Evolutionary conservation across 1,140 invertebrate genomes (phyloP).

Genomic region (Brachionus asplanchnoidis): DNA sequence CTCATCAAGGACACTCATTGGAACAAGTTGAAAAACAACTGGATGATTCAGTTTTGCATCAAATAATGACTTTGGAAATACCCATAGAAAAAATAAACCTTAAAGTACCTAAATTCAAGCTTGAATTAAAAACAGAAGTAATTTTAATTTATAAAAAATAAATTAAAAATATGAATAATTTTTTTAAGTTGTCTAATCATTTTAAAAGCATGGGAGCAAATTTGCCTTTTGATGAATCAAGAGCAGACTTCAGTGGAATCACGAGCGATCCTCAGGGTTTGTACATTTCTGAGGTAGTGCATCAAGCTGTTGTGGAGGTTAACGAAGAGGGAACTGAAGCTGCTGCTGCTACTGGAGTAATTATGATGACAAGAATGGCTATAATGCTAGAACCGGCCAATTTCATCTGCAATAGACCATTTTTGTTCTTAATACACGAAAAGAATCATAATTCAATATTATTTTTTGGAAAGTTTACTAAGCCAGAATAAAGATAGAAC

Average conservation of each 20-base stretch:
- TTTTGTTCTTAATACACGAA: conserved; percentile 32
- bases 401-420: conserved; percentile 33
- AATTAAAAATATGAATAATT: not conserved
- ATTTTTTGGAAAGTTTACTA: conserved; percentile 7
- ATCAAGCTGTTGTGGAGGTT: conserved; percentile 62
- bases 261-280: conserved; percentile 43
- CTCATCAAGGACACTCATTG: conserved; percentile 54
- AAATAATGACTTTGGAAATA: conserved; percentile 44
- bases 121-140: conserved; percentile 46
- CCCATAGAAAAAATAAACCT: conserved; percentile 44
- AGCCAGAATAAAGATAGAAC: not conserved
- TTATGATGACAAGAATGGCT: conserved; percentile 42
- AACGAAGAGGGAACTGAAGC: conserved; percentile 58
- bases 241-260: conserved; percentile 46
- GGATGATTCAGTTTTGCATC: conserved; percentile 56
- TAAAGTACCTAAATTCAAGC: conserved; percentile 50
- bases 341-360: conserved; percentile 52
- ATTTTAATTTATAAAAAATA: conserved; percentile 53
- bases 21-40: conserved; percentile 59
- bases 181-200: conserved; percentile 29
- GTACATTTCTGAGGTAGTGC: conserved; percentile 52
- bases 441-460: not conserved
- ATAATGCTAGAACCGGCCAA: conserved; percentile 26
- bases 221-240: not conserved
- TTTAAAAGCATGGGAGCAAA: not conserved